Conservation (phyloP, 2,888 invertebrate genomes). For the Xylophagus ater region DNA sequence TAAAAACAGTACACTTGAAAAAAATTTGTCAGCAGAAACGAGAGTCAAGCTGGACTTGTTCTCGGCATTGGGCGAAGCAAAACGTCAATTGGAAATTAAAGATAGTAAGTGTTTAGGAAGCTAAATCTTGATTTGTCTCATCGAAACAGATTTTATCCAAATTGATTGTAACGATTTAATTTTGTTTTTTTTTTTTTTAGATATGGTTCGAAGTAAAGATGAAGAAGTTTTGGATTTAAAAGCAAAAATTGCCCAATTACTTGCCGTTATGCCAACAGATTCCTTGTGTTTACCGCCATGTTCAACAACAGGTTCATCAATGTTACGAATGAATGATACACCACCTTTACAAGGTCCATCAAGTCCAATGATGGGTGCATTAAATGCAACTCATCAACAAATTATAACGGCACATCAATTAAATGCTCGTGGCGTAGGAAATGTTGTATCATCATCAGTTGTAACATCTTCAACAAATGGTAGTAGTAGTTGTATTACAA, state of each 20-base stretch:
- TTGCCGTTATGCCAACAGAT: conserved; percentile 73
- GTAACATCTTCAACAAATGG: conserved; percentile 15
- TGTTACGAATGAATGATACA: conserved; percentile 47
- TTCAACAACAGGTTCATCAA: conserved; percentile 45
- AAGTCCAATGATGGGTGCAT: conserved; percentile 36
- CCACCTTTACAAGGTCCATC: conserved; percentile 36
- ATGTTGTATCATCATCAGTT: conserved; percentile 9
- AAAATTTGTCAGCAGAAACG: conserved; percentile 90
- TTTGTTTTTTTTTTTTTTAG: conserved; percentile 41
- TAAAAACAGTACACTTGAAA: conserved; percentile 84
- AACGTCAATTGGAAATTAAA: conserved; percentile 76
- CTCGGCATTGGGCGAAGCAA: conserved; percentile 91
- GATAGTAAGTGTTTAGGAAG: conserved; percentile 51
- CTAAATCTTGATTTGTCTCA: neutral
- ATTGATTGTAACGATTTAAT: conserved; percentile 2
- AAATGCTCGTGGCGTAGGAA: conserved; percentile 15
- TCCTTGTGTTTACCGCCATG: conserved; percentile 46
- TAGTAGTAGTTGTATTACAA: conserved; percentile 14
- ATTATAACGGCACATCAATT: conserved; percentile 23
- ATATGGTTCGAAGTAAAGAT: conserved; percentile 69
- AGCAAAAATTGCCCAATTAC: conserved; percentile 80
- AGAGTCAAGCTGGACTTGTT: conserved; percentile 96
- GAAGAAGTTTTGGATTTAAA: conserved; percentile 87
- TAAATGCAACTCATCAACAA: conserved; percentile 17
- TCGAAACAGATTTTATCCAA: neutral